Base-by-base conservation (phyloP, 2,888 invertebrate species). In the Coenonympha glycerion region DNA sequence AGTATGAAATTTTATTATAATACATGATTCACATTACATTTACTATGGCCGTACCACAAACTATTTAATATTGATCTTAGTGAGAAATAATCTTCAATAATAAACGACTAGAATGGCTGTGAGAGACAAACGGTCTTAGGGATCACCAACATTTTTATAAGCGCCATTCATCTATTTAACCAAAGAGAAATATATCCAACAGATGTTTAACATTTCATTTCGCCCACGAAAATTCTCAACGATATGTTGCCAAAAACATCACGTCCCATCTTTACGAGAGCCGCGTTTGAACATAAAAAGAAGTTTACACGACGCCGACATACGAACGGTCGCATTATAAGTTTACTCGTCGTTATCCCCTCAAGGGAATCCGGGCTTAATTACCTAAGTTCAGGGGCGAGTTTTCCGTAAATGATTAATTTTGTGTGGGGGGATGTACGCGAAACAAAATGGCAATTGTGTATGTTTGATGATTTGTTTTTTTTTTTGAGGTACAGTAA, bases 211-310 rank as follows among this genome's bases (percentile, higher is more conserved):
- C 53, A 49, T 61, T 70, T 70, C 71, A 70, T 72, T 72, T 66
- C 53, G 60, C 62, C 60, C 58, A 57, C 61, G 21, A 21, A 47
- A 66, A 57, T 60, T 61, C 58, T 62, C 52, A 60, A 46, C 36
- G 54, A 62, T 57, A 62, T 64, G 68, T 79, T 79, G 76, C 76
- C 76, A 79, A 79, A 81, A 77, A 76, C 73, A 78, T 82, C 84
- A 84, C 84, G 84, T 82, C 73, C 65, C 55, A 63, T 65, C 71
- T 84, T 84, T 83, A 84, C 73, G 75, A 65, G 66, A 68, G 62
- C 71, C 76, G 72, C 74, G 76, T 80, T 76, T 74, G 71, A 69
- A 72, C 79, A 74, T 82, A 82, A 82, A 82, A 83, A 78, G 70
- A 77, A 76, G 63, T 83, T 83, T 81, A 78, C 73, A 75, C 62